Percentiles rank a stretch among this genome's conserved stretches.
Evolutionary conservation across 2,797 vertebrate genomes (phyloP).

Genomic region (Gorsachius magnificus): DNA sequence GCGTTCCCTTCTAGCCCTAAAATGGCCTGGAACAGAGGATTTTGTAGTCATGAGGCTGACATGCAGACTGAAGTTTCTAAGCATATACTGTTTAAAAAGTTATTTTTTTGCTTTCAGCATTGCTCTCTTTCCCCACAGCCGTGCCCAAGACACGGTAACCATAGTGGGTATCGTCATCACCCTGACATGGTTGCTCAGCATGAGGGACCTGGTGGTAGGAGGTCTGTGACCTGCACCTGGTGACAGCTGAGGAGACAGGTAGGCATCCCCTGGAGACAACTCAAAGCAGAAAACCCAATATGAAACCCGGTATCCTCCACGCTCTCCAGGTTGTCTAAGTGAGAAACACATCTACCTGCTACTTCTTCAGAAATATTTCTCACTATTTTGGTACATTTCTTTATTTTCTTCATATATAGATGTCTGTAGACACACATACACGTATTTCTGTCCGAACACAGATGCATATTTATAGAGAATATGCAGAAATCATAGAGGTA

Average conservation of each 20-base stretch:
- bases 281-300: background rate
- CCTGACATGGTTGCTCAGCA: background rate
- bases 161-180: accelerated
- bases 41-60: background rate
- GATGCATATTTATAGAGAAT: background rate
- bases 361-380: background rate
- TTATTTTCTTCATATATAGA: background rate
- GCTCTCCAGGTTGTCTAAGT: background rate
- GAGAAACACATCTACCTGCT: background rate
- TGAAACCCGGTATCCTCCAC: background rate
- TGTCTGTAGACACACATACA: background rate
- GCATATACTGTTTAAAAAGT: background rate
- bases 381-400: background rate
- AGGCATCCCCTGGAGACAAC: background rate
- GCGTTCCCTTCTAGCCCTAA: background rate
- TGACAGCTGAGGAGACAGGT: background rate
- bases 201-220: background rate
- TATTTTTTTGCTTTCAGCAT: background rate
- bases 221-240: accelerated
- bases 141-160: background rate
- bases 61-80: background rate
- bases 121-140: background rate
- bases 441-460: background rate
- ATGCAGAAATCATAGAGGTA: background rate
- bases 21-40: background rate